Conservation (phyloP, 2,797 vertebrate genomes). For the Sphenodon punctatus region DNA sequence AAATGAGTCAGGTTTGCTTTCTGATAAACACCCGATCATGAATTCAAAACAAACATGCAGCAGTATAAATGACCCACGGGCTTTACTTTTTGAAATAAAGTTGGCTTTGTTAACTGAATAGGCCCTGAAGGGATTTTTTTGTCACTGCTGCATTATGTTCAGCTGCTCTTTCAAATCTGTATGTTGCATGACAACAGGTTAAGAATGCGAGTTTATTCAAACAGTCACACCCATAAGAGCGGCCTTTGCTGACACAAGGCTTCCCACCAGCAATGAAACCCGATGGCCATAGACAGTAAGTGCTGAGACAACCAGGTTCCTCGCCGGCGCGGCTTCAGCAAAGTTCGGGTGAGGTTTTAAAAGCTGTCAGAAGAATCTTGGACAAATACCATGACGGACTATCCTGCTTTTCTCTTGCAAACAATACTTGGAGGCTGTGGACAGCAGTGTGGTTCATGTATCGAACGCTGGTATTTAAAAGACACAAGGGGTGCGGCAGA, state of each 20-base stretch:
- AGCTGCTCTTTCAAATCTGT: conserved; percentile 37
- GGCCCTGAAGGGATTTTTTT: conserved; percentile 14
- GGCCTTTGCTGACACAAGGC: conserved; percentile 8
- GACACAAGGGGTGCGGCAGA: background rate
- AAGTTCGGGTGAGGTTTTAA: background rate
- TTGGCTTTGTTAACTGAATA: conserved; percentile 60
- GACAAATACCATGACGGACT: fast-evolving
- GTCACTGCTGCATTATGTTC: conserved; percentile 22
- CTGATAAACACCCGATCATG: conserved; percentile 67
- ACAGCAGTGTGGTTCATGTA: background rate
- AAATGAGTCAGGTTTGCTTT: conserved; percentile 71
- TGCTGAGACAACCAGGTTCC: background rate
- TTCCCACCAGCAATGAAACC: background rate
- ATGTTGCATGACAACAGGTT: conserved; percentile 29
- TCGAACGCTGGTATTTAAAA: background rate
- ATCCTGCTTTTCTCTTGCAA: background rate
- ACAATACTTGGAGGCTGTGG: background rate
- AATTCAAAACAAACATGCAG: conserved; percentile 65
- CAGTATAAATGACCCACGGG: conserved; percentile 74
- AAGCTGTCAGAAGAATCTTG: background rate
- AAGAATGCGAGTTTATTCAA: conserved; percentile 53
- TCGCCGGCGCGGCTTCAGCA: background rate
- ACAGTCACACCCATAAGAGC: conserved; percentile 16
- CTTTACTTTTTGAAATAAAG: conserved; percentile 72
- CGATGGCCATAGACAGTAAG: background rate